Percentiles rank a stretch among this genome's conserved stretches.
These are phyloP conservation scores for Pocillopora meandrina DNA, from an alignment of 92 coral and sea anemone species.

Conservation along the genomic window DNA sequence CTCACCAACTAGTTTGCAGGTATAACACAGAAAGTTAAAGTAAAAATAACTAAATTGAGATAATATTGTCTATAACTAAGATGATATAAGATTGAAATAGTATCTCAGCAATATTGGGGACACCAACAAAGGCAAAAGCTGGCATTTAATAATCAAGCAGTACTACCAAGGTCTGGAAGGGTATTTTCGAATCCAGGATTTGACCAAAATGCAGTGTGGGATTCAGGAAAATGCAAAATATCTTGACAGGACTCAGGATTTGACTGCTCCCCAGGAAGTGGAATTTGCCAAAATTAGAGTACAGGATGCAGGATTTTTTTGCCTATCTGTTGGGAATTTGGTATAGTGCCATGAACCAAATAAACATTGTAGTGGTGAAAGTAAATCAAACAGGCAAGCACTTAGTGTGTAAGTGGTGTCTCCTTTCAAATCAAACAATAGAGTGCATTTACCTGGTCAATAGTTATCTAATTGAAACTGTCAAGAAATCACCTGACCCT, in stretches of 20 bases:
- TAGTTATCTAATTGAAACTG: background rate
- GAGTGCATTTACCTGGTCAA: background rate
- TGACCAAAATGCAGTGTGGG: no score
- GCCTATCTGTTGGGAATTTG: background rate
- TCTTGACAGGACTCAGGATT: background rate
- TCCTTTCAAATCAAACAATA: background rate
- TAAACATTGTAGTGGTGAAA: background rate
- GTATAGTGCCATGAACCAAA: background rate
- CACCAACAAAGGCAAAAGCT: no score
- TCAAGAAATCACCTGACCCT: background rate
- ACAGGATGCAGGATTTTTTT: background rate
- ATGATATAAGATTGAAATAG: no score
- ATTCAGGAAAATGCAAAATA: background rate
- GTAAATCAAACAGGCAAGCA: background rate
- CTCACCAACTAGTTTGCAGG: no score
- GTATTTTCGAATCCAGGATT: no score
- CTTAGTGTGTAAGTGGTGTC: background rate
- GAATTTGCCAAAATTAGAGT: background rate
- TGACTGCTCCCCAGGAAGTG: background rate
- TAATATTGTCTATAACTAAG: no score
- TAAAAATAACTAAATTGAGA: no score
- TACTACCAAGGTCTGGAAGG: no score
- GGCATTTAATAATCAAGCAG: no score
- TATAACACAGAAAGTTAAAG: no score
- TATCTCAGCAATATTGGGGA: no score